Conservation (phyloP, 2,888 invertebrate genomes). For the Stomorhina lunata region DNA sequence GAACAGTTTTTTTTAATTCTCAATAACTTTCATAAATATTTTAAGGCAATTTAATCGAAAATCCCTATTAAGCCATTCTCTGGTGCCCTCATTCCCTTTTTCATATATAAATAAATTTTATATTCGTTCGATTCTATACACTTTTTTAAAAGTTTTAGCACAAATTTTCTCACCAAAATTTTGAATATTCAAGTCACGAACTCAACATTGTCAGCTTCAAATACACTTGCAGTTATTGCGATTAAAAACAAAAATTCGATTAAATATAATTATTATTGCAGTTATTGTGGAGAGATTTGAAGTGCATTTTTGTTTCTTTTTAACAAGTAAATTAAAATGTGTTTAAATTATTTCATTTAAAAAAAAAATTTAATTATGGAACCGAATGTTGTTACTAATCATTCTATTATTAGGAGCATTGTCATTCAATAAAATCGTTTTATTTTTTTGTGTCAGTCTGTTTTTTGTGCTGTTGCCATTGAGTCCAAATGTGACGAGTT, state of each 20-base stretch:
- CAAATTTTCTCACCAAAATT: too few species aligned
- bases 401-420: slow-evolving; percentile 49
- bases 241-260: background rate
- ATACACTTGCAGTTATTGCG: background rate
- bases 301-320: background rate
- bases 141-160: too few species aligned
- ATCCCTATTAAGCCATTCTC: too few species aligned
- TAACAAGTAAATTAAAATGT: background rate
- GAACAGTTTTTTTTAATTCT: too few species aligned
- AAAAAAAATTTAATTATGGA: slow-evolving; percentile 12
- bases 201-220: too few species aligned
- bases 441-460: background rate
- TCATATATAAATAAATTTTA: too few species aligned
- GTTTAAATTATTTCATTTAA: slow-evolving; percentile 22
- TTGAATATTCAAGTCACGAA: slow-evolving; percentile 3
- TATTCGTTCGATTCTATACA: too few species aligned
- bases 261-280: background rate
- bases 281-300: background rate
- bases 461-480: background rate
- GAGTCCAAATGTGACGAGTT: background rate
- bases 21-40: too few species aligned
- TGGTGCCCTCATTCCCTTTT: too few species aligned
- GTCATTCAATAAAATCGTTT: slow-evolving; percentile 9
- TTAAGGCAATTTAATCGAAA: too few species aligned
- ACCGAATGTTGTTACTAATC: slow-evolving; percentile 33